Base-by-base conservation (phyloP, 2,113 vertebrate species). In the Marmota flaviventris region DNA sequence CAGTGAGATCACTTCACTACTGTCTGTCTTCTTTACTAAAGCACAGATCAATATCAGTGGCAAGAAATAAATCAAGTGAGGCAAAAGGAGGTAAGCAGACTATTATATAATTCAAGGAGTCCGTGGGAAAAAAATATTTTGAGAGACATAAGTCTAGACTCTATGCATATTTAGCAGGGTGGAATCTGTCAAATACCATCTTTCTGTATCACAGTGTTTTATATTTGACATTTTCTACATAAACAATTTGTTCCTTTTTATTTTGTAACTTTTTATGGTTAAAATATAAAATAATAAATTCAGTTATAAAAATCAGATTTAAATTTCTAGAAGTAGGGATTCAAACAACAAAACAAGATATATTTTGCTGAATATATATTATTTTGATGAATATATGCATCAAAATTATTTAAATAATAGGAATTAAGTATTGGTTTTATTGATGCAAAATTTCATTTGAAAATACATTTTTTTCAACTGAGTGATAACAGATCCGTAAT, bases 381-480 rank as follows among this genome's bases (percentile, higher is more conserved):
- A 56, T 51, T 79, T 87, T 85, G 16, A 75, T 85, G 58, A 70
- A 81, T 63, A 61, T 25, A 12, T 32, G 13, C 3, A 93, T 88
- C 56, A 88, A 48, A 93, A 76, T 75, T 75, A 89, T 32, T 89
- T 53, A 77, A 67, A n/a, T 81, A 37, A 42, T 67, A 37, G 29
- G 4, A 85, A 91, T 73, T 76, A 67, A 63, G 2, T 45, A 70
- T 91, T 51, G 95, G 4, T 73, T 76, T 18, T 70, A 37, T 45
- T 89, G 17, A 94, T 85, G 27, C 17, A 96, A 85, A 96, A 86
- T 82, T 97, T 73, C 27, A 90, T 77, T 84, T 94, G 32, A 94
- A 79, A 75, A 29, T 63, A 10, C 0, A 18, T 76, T 82, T 48
- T 97, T 97, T 39, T 34, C 97, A 72, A 0, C 14, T 48, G 45